Percentiles rank a stretch among this genome's conserved stretches.
phyloP scores from a whole-genome alignment of 2,888 invertebrate genomes.

The Drosophila emarginata region DNA sequence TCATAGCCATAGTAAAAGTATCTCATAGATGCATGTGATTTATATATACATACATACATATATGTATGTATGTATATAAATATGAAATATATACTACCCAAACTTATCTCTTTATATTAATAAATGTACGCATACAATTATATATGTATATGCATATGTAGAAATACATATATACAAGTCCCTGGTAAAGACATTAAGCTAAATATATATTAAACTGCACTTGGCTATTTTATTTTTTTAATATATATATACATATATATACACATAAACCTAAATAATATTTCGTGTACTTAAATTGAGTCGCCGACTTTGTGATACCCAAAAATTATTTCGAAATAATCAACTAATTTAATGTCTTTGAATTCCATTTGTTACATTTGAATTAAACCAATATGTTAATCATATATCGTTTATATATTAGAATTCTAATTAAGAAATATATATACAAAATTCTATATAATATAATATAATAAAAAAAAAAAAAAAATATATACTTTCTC shows the following conservation, averaged over 20 bases:
- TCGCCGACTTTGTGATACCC: background rate
- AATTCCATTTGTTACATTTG: no score
- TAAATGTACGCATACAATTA: background rate
- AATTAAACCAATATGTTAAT: no score
- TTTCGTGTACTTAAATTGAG: background rate
- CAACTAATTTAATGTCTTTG: no score
- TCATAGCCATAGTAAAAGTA: background rate
- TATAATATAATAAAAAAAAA: no score
- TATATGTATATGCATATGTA: background rate
- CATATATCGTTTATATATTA: no score
- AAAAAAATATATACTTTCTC: no score
- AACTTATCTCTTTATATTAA: background rate
- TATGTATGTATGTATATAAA: no score
- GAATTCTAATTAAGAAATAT: no score
- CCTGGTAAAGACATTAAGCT: slow-evolving; percentile 6
- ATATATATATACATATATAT: background rate
- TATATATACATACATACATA: background rate
- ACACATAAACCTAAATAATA: background rate
- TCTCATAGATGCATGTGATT: background rate
- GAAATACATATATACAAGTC: background rate
- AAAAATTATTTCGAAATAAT: background rate
- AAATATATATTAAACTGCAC: slow-evolving; percentile 1
- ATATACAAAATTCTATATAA: no score
- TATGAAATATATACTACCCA: background rate
- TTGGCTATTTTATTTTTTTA: slow-evolving; percentile 6